A percentile compares a stretch with the other conserved stretches of the same genome.
Conservation (phyloP, 2,113 vertebrate genomes). For the Pogona vitticeps region DNA sequence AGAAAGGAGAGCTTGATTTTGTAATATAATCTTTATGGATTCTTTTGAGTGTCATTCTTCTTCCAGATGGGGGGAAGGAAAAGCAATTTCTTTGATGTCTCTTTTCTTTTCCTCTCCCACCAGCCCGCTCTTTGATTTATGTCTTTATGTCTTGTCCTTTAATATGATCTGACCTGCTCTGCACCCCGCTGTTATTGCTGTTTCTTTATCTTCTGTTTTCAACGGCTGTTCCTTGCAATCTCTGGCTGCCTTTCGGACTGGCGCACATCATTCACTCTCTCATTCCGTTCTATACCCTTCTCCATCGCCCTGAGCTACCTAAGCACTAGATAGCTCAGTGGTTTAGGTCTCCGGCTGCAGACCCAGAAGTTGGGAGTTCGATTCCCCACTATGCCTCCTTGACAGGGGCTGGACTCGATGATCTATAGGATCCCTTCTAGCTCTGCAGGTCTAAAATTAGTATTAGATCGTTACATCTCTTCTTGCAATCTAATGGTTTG, state of each 20-base stretch:
- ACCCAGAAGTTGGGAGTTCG: too few species aligned
- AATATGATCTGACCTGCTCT: conserved; percentile 1
- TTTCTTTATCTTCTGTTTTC: neutral
- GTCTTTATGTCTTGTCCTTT: neutral
- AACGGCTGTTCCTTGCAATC: neutral
- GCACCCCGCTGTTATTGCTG: neutral
- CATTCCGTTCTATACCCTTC: conserved; percentile 28
- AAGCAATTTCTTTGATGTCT: neutral
- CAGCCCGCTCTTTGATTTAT: neutral
- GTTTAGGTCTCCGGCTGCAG: too few species aligned
- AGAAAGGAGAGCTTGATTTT: neutral
- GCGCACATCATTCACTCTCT: neutral
- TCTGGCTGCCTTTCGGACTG: neutral
- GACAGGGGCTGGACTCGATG: too few species aligned
- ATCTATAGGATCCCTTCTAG: too few species aligned
- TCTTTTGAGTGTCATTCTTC: neutral
- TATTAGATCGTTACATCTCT: neutral
- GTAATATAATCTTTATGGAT: too few species aligned
- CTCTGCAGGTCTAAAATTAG: too few species aligned
- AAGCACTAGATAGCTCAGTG: neutral
- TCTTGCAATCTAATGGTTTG: neutral
- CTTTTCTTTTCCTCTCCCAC: neutral
- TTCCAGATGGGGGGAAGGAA: neutral
- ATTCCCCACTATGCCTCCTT: too few species aligned
- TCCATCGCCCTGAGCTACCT: conserved; percentile 6